phyloP scores from a whole-genome alignment of 2,797 vertebrate genomes.

The Apodemus agrarius region DNA sequence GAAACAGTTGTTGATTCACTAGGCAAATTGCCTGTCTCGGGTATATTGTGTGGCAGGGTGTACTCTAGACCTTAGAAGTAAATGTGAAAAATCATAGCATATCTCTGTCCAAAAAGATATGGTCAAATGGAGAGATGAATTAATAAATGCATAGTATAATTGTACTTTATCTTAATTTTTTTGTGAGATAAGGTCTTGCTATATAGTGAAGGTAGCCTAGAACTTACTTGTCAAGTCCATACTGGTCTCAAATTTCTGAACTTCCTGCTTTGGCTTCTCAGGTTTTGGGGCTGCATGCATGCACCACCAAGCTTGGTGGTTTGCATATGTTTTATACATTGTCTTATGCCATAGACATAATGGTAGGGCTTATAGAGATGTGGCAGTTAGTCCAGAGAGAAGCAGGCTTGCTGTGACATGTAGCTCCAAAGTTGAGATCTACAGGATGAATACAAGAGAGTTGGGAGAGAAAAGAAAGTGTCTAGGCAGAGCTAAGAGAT shows the following conservation, averaged over 20 bases:
- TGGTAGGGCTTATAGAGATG: background rate
- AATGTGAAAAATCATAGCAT: background rate
- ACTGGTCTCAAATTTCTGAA: background rate
- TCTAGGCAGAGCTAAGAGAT: background rate
- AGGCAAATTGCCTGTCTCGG: background rate
- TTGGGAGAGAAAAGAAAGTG: background rate
- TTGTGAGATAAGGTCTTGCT: background rate
- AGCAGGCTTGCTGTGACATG: background rate
- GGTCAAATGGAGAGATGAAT: background rate
- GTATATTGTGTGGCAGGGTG: background rate
- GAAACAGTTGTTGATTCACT: background rate
- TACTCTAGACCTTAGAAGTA: background rate
- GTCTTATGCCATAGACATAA: background rate
- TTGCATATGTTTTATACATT: background rate
- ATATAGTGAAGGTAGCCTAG: background rate
- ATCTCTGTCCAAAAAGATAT: background rate
- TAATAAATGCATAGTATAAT: background rate
- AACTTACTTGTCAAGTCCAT: background rate
- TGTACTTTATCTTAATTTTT: background rate
- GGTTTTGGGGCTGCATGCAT: background rate
- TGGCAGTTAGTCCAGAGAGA: no score
- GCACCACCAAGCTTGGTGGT: background rate
- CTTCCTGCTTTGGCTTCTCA: no score
- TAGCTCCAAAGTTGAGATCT: background rate
- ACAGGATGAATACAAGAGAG: background rate